These are phyloP conservation scores for Phaedon cochleariae DNA, from an alignment of 2,888 invertebrate species.

Conservation along the genomic window DNA sequence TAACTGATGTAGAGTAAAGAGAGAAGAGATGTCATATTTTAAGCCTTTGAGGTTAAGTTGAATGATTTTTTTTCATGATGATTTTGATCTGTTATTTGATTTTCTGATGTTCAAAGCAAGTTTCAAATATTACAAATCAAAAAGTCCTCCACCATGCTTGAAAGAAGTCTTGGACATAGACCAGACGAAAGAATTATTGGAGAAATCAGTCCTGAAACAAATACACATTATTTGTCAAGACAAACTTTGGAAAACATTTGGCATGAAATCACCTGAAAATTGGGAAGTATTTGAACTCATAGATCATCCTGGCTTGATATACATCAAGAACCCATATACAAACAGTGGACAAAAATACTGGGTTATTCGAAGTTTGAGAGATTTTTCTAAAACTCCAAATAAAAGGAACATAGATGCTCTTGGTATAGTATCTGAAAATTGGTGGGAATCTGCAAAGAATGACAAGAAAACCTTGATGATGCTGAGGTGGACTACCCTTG, in stretches of 20 bases:
- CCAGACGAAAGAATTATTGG: constrained; percentile 33
- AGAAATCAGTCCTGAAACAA: constrained; percentile 48
- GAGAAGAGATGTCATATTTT: no score
- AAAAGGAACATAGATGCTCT: constrained; percentile 73
- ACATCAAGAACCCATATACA: constrained; percentile 87
- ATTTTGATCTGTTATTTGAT: no score
- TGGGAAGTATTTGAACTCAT: constrained; percentile 73
- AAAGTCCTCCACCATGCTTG: constrained; percentile 71
- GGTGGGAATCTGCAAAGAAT: constrained; percentile 72
- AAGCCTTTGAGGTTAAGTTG: neutral
- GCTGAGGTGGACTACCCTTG: constrained; percentile 93
- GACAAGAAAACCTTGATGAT: constrained; percentile 59
- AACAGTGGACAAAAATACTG: constrained; percentile 81
- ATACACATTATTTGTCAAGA: constrained; percentile 36
- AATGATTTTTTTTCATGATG: neutral
- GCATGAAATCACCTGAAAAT: constrained; percentile 61
- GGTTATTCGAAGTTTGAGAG: constrained; percentile 79
- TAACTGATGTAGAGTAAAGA: no score
- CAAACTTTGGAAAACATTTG: constrained; percentile 50
- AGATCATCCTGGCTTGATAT: constrained; percentile 76
- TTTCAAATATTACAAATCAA: constrained; percentile 85
- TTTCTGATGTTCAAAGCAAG: constrained; percentile 71
- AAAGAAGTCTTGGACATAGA: constrained; percentile 70
- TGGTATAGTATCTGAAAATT: constrained; percentile 55
- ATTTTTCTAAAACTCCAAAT: constrained; percentile 79